Base-by-base conservation (phyloP, 2,113 vertebrate species). In the Malurus alboscapulatus region DNA sequence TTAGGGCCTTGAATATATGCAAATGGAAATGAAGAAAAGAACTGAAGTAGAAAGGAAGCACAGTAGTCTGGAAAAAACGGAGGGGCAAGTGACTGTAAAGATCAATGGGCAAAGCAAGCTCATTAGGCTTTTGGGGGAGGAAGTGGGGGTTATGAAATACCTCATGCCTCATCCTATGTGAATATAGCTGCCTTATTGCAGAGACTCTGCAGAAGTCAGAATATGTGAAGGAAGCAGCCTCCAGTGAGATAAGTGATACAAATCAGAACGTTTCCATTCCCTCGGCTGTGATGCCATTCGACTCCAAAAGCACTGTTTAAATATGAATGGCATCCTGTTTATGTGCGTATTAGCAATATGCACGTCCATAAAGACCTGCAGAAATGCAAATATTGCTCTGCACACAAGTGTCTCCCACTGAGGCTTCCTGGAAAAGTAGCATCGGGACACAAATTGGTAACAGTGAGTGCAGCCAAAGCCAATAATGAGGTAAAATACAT, bases 291-390 rank as follows among this genome's bases (percentile, higher is more conserved):
- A 81, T 94, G 90, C 91, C 91, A 57, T 69, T 76, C 55, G 2
- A 55, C 87, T 94, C 93, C 74, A 30, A 95, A 93, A 92, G 75
- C 75, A 17, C 90, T 94, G 84, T 92, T 96, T 95, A 94, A 96
- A 95, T 95, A 94, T 90, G 91, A 95, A 96, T 94, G 79, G 93
- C 93, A 93, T 95, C 93, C 93, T 90, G 91, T 96, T 94, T 95
- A 93, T 96, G 91, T 86, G 94, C 4, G 7, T 88, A 91, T 95
- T 95, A 95, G 71, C 95, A 95, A 88, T 94, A 90, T 80, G 75
- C 71, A 57, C 74, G 80, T 74, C 85, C 80, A 21, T 83, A 94
- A 94, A 96, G 54, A 61, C 87, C 90, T 69, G 85, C 84, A 85
- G 75, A 90, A 84, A 94, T 94, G 93, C 96, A 95, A 92, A 95